Percentiles rank a stretch among this genome's conserved stretches.
These are phyloP conservation scores for Cerceris rybyensis DNA, from an alignment of 2,888 invertebrate genomes.

Conservation along the genomic window DNA sequence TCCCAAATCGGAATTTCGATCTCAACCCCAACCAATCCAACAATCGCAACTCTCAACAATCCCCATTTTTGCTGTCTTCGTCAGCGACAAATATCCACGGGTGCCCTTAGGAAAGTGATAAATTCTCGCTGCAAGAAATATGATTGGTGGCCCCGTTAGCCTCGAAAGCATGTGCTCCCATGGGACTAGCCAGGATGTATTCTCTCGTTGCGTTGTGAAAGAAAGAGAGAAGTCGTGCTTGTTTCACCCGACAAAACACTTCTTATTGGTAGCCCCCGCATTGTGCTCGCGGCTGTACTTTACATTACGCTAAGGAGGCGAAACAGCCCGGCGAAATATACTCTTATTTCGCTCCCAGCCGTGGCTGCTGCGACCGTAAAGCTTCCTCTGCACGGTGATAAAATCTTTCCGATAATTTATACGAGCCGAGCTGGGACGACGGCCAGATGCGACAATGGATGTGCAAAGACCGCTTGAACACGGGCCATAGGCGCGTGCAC, in stretches of 20 bases:
- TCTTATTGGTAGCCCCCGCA: constrained; percentile 48
- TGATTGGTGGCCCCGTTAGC: constrained; percentile 37
- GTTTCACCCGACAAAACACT: constrained; percentile 37
- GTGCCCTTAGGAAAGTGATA: constrained; percentile 36
- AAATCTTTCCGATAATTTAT: constrained; percentile 66
- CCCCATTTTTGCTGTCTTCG: constrained; percentile 8
- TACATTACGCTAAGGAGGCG: constrained; percentile 49
- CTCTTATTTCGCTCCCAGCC: constrained; percentile 52
- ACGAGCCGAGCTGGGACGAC: constrained; percentile 43
- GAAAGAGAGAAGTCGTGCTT: constrained; percentile 5
- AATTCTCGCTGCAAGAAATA: constrained; percentile 26
- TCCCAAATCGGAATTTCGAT: too few species aligned
- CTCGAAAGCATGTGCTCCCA: constrained; percentile 22
- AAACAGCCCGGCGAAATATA: constrained; percentile 49
- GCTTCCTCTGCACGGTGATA: constrained; percentile 46
- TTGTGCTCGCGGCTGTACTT: constrained; percentile 46
- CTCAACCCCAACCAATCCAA: too few species aligned
- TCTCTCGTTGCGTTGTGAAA: neutral
- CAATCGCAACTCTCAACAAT: too few species aligned
- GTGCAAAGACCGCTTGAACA: constrained; percentile 7
- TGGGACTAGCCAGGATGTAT: constrained; percentile 6
- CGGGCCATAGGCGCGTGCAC: constrained; percentile 28
- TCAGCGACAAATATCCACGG: constrained; percentile 38
- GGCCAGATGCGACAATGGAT: constrained; percentile 44
- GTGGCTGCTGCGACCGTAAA: constrained; percentile 21